phyloP scores from a whole-genome alignment of 2,888 invertebrate species.

The Psococerastis gibbosa region DNA sequence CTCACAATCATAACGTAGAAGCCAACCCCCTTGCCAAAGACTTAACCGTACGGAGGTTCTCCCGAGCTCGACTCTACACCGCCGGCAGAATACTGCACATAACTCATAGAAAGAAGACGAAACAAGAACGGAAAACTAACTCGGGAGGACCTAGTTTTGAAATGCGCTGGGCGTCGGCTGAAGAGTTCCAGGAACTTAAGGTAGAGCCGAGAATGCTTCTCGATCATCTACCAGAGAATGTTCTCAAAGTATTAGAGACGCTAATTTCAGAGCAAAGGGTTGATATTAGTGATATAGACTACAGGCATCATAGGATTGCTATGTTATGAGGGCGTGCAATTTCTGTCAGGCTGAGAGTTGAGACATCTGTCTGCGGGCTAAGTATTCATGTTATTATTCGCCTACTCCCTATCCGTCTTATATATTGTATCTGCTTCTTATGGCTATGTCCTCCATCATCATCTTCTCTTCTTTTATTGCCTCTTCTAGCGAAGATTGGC shows the following conservation, averaged over 20 bases:
- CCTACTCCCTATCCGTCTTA: too few relatives aligned
- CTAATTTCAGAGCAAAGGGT: slow-evolving; percentile 30
- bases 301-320: slow-evolving; percentile 6
- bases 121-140: slow-evolving; percentile 42
- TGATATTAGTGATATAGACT: slow-evolving; percentile 17
- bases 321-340: too few relatives aligned
- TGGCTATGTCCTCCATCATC: neutral
- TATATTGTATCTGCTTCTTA: too few relatives aligned
- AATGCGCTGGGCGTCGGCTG: slow-evolving; percentile 62
- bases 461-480: neutral
- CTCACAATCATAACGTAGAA: slow-evolving; percentile 29
- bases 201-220: slow-evolving; percentile 72
- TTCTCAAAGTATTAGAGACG: slow-evolving; percentile 46
- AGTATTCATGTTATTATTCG: too few relatives aligned
- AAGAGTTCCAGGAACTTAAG: slow-evolving; percentile 61
- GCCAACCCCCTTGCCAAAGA: slow-evolving; percentile 27
- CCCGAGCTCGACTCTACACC: slow-evolving; percentile 49
- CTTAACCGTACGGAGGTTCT: slow-evolving; percentile 45
- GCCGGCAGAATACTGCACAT: slow-evolving; percentile 69
- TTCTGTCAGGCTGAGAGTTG: too few relatives aligned
- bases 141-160: slow-evolving; percentile 45
- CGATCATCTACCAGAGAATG: slow-evolving; percentile 70
- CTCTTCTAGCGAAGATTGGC: too few relatives aligned
- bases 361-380: too few relatives aligned
- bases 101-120: slow-evolving; percentile 45